These are phyloP conservation scores for Meloidogyne hapla DNA, from an alignment of 1,140 invertebrate species.

Conservation along the genomic window DNA sequence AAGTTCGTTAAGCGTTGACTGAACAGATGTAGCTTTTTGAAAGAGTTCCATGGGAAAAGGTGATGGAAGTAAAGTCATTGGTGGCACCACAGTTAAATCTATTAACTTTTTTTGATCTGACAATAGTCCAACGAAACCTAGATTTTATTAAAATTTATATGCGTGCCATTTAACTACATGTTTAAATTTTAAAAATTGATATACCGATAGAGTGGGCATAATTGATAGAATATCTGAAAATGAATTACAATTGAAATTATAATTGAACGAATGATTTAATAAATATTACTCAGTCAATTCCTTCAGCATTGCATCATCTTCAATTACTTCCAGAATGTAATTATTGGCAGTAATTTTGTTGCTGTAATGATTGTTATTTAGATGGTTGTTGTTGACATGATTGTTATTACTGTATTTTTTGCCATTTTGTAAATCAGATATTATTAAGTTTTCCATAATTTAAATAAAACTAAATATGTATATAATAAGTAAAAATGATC, in stretches of 20 bases:
- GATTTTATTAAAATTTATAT: neutral
- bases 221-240: neutral
- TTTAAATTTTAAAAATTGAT: neutral
- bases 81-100: neutral
- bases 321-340: neutral
- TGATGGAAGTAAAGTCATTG: slow-evolving; percentile 3
- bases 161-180: no score
- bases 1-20: neutral
- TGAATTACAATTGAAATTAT: no score
- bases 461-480: neutral
- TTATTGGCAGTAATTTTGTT: neutral
- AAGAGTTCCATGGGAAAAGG: slow-evolving; percentile 9
- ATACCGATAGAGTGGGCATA: neutral
- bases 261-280: no score
- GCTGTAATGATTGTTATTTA: neutral
- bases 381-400: neutral
- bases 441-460: neutral
- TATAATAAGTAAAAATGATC: neutral
- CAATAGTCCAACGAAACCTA: neutral
- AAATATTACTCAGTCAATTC: neutral
- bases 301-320: neutral
- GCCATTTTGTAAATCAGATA: neutral
- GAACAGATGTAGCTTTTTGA: neutral
- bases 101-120: neutral
- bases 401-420: neutral